Evolutionary conservation across 2,888 invertebrate species (phyloP).

Genomic region (Drosophila cyrtoloma): DNA sequence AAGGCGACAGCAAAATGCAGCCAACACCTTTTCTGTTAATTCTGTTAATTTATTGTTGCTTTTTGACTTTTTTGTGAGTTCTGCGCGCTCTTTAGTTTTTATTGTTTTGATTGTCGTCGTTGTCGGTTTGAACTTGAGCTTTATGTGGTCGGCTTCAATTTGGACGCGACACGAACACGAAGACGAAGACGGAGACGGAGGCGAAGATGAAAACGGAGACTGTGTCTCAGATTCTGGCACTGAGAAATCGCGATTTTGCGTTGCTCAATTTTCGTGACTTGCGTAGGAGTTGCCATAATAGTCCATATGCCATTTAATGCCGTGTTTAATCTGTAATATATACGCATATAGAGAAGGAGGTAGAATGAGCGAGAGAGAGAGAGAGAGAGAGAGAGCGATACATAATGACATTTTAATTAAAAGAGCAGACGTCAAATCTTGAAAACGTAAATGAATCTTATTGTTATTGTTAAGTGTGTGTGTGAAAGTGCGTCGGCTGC

Average conservation of each 20-base stretch:
- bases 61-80: constrained; percentile 31
- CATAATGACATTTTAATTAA: constrained; percentile 58
- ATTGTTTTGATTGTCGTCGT: constrained; percentile 43
- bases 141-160: constrained; percentile 71
- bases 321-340: constrained; percentile 71
- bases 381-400: constrained; percentile 21
- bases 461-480: constrained; percentile 27
- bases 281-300: constrained; percentile 73
- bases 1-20: constrained; percentile 48
- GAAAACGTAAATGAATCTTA: constrained; percentile 64
- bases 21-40: constrained; percentile 54
- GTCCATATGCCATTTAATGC: constrained; percentile 71
- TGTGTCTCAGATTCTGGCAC: constrained; percentile 43
- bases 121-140: constrained; percentile 67
- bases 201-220: constrained; percentile 18
- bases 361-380: constrained; percentile 18
- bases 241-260: constrained; percentile 59
- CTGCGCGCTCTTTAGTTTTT: constrained; percentile 55
- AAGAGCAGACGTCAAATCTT: constrained; percentile 59
- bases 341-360: constrained; percentile 16
- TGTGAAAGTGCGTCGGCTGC: constrained; percentile 45
- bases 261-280: constrained; percentile 69
- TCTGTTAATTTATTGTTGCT: constrained; percentile 57
- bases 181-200: constrained; percentile 7
- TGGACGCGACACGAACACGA: constrained; percentile 17